These are phyloP conservation scores for Echinometra lucunter DNA, from an alignment of 53 echinoderm and acorn worm species.

Conservation along the genomic window DNA sequence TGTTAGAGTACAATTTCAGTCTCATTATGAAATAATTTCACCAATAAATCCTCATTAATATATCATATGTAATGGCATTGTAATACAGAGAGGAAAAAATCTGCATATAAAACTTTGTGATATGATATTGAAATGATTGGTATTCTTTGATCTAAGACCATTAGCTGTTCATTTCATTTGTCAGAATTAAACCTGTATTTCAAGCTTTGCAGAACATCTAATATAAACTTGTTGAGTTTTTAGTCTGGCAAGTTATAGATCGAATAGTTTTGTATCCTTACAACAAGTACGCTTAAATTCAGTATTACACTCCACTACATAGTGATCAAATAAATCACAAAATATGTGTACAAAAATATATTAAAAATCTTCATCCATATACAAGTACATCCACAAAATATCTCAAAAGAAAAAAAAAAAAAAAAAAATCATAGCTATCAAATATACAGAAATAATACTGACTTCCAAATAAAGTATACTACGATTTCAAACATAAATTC, in stretches of 20 bases:
- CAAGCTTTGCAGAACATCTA: background rate
- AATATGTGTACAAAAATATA: constrained; percentile 11
- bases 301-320: background rate
- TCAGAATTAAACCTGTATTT: background rate
- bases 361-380: constrained; percentile 5
- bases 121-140: background rate
- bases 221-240: background rate
- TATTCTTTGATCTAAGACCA: background rate
- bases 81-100: no score
- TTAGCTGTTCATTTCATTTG: background rate
- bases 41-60: background rate
- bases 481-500: background rate
- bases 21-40: background rate
- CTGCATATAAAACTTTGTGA: no score
- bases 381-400: background rate
- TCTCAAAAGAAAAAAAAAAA: no score
- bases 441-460: constrained; percentile 12
- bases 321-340: background rate
- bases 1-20: background rate
- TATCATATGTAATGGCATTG: background rate
- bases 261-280: background rate
- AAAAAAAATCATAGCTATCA: constrained; percentile 1
- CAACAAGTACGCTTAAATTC: background rate
- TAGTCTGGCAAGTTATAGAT: background rate
- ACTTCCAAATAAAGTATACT: background rate